These are phyloP conservation scores for Vipera latastei DNA, from an alignment of 2,797 vertebrate genomes.

Conservation along the genomic window DNA sequence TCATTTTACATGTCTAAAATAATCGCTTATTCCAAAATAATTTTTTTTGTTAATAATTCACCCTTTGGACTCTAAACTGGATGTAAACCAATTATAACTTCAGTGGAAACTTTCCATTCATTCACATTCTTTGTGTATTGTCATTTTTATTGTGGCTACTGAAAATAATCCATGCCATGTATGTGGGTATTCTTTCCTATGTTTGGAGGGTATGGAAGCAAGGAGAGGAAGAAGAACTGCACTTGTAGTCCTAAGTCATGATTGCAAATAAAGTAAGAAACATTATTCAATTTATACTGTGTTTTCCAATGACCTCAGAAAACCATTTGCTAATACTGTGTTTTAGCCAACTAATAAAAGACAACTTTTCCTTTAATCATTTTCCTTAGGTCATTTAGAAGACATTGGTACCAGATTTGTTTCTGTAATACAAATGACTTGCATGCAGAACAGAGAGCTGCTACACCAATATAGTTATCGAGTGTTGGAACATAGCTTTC, in stretches of 20 bases:
- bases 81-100: neutral
- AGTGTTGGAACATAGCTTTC: conserved; percentile 45
- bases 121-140: neutral
- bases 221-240: conserved; percentile 42
- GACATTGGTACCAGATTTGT: conserved; percentile 58
- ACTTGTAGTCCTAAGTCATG: conserved; percentile 27
- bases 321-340: conserved; percentile 45
- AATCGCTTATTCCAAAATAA: neutral
- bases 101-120: neutral
- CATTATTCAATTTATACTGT: conserved; percentile 37
- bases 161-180: neutral
- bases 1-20: neutral
- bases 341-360: conserved; percentile 59
- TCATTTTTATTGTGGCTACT: conserved; percentile 9
- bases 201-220: neutral
- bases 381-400: conserved; percentile 61
- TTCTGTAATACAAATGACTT: conserved; percentile 58
- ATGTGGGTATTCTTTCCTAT: neutral
- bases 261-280: conserved; percentile 40
- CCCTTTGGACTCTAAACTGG: neutral
- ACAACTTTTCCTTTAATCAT: conserved; percentile 58
- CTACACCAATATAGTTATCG: conserved; percentile 40
- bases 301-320: conserved; percentile 63
- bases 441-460: conserved; percentile 53
- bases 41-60: neutral